These are phyloP conservation scores for Sicus ferrugineus DNA, from an alignment of 2,888 invertebrate genomes.

Conservation along the genomic window DNA sequence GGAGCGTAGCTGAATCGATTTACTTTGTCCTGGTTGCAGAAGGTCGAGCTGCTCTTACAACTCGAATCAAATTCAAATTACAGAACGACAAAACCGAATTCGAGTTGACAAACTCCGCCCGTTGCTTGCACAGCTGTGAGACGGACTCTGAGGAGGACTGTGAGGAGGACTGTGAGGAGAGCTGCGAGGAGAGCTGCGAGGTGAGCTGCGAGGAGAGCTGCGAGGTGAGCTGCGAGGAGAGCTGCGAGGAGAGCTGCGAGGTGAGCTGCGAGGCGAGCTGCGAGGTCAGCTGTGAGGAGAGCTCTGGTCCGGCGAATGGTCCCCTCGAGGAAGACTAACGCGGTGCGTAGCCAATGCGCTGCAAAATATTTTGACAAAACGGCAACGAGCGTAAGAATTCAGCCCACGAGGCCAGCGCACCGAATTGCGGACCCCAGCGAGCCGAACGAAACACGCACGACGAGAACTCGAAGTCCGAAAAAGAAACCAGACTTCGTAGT, in stretches of 20 bases:
- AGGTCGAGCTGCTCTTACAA: slow-evolving; percentile 48
- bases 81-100: slow-evolving; percentile 46
- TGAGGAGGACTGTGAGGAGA: too few species aligned
- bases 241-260: too few species aligned
- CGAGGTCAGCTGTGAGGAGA: too few species aligned
- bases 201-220: too few species aligned
- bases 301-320: not conserved
- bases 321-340: not conserved
- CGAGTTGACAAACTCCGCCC: slow-evolving; percentile 21
- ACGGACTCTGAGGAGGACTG: too few species aligned
- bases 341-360: slow-evolving; percentile 21
- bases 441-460: not conserved
- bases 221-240: too few species aligned
- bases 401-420: not conserved
- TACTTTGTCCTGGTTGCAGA: slow-evolving; percentile 53
- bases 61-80: slow-evolving; percentile 16
- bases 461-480: not conserved
- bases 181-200: too few species aligned
- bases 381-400: too few species aligned
- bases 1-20: slow-evolving; percentile 53
- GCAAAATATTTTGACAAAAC: slow-evolving; percentile 2
- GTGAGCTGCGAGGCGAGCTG: not conserved
- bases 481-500: not conserved
- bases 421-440: not conserved
- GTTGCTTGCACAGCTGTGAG: not conserved